These are phyloP conservation scores for Pluvialis apricaria DNA, from an alignment of 2,113 vertebrate species.

Conservation along the genomic window DNA sequence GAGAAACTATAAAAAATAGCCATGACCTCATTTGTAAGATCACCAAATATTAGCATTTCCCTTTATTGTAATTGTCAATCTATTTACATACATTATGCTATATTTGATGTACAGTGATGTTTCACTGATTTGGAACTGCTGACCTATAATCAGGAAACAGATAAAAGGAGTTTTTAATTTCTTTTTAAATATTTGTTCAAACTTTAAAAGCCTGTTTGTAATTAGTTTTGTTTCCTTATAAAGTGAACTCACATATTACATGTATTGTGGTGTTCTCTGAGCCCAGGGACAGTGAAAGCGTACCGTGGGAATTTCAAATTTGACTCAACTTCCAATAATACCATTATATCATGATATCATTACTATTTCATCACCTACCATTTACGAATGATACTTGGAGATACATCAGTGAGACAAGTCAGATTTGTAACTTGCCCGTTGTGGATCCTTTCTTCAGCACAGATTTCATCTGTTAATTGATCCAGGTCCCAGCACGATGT, in stretches of 20 bases:
- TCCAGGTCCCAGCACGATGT: background rate
- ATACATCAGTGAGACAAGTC: background rate
- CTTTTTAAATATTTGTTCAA: background rate
- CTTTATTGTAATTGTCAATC: slow-evolving; percentile 5
- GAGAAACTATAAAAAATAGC: slow-evolving; percentile 14
- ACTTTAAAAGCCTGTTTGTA: background rate
- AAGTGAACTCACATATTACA: background rate
- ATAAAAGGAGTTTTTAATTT: background rate
- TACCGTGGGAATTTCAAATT: background rate
- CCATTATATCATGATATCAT: background rate
- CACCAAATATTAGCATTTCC: background rate
- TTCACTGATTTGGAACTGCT: background rate
- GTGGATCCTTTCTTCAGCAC: background rate
- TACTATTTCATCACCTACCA: background rate
- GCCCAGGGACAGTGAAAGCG: background rate
- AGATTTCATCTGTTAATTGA: background rate
- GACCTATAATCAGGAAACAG: background rate
- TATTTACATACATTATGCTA: background rate
- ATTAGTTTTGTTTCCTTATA: background rate
- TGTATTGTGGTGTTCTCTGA: background rate
- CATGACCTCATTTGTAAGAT: slow-evolving; percentile 40
- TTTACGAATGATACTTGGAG: background rate
- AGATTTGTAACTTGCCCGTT: background rate
- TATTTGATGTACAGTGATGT: background rate
- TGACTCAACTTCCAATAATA: background rate